Evolutionary conservation across 2,797 vertebrate genomes (phyloP).

Genomic region (Mormyrops boulengeri): DNA sequence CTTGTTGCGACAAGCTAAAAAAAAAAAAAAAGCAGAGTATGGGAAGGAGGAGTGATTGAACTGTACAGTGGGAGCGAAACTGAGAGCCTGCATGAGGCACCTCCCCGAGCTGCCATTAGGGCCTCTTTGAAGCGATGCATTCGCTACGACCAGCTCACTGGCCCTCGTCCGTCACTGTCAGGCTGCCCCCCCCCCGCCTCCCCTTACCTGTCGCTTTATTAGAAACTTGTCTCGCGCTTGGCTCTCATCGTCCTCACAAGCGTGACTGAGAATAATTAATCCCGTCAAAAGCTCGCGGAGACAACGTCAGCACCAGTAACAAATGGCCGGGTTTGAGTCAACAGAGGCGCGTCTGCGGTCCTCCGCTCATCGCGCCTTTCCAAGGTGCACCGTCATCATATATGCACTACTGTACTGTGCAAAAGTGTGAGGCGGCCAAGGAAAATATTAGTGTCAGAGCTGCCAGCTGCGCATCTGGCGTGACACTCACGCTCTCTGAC

Average conservation of each 20-base stretch:
- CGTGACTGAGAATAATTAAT: conserved; percentile 37
- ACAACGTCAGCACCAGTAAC: conserved; percentile 30
- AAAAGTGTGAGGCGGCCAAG: background rate
- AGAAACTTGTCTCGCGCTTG: conserved; percentile 15
- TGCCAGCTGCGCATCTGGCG: background rate
- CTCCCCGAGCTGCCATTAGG: conserved; percentile 26
- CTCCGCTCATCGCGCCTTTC: background rate
- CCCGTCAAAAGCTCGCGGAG: conserved; percentile 30
- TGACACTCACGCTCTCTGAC: background rate
- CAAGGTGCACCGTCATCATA: background rate
- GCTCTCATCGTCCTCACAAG: background rate
- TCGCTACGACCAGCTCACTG: conserved; percentile 47
- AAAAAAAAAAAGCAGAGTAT: background rate
- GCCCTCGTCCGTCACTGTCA: conserved; percentile 61
- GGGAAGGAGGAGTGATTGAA: conserved; percentile 4
- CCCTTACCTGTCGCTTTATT: background rate
- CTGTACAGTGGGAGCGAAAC: background rate
- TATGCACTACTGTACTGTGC: background rate
- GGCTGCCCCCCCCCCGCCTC: background rate
- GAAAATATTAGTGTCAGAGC: background rate
- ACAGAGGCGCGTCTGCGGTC: conserved; percentile 23
- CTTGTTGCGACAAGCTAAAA: background rate
- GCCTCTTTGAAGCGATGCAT: conserved; percentile 50
- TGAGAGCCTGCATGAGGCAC: background rate
- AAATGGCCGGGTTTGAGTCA: conserved; percentile 34